These are phyloP conservation scores for Psilanteris sp. DNA, from an alignment of 1,140 invertebrate species.

Conservation along the genomic window DNA sequence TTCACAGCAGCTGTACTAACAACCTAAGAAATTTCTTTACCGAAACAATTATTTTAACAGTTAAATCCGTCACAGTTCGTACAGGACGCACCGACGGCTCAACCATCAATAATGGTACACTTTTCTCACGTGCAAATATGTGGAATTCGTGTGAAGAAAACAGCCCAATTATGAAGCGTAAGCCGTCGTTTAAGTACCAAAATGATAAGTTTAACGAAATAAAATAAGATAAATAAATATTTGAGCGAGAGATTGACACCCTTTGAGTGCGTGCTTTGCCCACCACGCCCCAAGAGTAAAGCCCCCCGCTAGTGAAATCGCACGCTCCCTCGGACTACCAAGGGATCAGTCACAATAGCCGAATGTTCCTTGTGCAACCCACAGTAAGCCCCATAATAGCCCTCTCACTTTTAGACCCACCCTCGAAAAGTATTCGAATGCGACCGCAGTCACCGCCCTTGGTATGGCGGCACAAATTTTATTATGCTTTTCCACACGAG, in stretches of 20 bases:
- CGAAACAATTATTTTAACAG: too few species aligned
- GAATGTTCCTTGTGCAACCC: slow-evolving; percentile 54
- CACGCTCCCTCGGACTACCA: slow-evolving; percentile 56
- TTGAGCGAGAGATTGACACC: slow-evolving; percentile 37
- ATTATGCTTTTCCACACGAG: slow-evolving; percentile 65
- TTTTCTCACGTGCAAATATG: too few species aligned
- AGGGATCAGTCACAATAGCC: slow-evolving; percentile 43
- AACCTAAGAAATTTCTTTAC: too few species aligned
- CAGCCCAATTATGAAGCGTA: too few species aligned
- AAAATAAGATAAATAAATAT: too few species aligned
- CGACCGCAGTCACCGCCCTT: slow-evolving; percentile 67
- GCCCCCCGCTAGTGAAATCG: slow-evolving; percentile 45
- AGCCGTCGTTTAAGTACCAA: too few species aligned
- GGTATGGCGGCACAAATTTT: slow-evolving; percentile 67
- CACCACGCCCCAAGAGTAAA: slow-evolving; percentile 59
- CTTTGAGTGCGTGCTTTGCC: slow-evolving; percentile 34
- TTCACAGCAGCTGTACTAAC: too few species aligned
- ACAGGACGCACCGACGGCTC: too few species aligned
- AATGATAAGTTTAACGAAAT: slow-evolving; percentile 6
- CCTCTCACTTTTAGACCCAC: slow-evolving; percentile 63
- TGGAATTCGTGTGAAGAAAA: too few species aligned
- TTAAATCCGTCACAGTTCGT: too few species aligned
- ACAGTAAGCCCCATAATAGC: slow-evolving; percentile 65
- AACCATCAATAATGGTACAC: too few species aligned
- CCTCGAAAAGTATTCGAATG: slow-evolving; percentile 61